Evolutionary conservation across 2,888 invertebrate genomes (phyloP).

Genomic region (Heteromyza rotundicornis): DNA sequence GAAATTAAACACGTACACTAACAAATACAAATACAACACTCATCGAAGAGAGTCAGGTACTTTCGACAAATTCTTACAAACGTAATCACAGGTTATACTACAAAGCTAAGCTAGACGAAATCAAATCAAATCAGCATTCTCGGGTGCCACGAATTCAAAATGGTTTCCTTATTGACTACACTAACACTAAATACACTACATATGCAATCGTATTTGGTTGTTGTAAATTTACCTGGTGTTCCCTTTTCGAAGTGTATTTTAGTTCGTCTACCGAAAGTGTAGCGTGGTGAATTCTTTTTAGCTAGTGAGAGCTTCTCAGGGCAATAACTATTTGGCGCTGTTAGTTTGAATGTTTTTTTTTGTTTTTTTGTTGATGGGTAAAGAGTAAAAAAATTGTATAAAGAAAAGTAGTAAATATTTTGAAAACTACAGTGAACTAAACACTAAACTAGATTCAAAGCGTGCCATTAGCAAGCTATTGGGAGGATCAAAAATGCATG

Average conservation of each 20-base stretch:
- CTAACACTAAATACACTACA: not conserved
- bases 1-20: not conserved
- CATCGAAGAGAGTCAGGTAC: too few species aligned
- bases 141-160: too few species aligned
- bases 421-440: not conserved
- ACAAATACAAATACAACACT: not conserved
- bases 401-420: slow-evolving; percentile 24
- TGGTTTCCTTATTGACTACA: too few species aligned
- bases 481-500: too few species aligned
- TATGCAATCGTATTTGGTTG: not conserved
- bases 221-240: slow-evolving; percentile 54
- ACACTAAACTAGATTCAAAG: not conserved
- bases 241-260: slow-evolving; percentile 57
- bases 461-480: not conserved
- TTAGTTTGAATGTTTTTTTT: slow-evolving; percentile 39
- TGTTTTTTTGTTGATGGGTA: slow-evolving; percentile 16
- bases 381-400: slow-evolving; percentile 26
- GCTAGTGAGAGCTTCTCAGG: slow-evolving; percentile 68
- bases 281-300: slow-evolving; percentile 62
- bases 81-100: not conserved
- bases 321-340: slow-evolving; percentile 64
- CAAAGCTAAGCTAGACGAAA: not conserved
- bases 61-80: too few species aligned
- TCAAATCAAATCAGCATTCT: not conserved
- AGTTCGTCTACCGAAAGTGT: slow-evolving; percentile 66